Evolutionary conservation across 2,888 invertebrate genomes (phyloP).

Genomic region (Ypsolopha scabrella): DNA sequence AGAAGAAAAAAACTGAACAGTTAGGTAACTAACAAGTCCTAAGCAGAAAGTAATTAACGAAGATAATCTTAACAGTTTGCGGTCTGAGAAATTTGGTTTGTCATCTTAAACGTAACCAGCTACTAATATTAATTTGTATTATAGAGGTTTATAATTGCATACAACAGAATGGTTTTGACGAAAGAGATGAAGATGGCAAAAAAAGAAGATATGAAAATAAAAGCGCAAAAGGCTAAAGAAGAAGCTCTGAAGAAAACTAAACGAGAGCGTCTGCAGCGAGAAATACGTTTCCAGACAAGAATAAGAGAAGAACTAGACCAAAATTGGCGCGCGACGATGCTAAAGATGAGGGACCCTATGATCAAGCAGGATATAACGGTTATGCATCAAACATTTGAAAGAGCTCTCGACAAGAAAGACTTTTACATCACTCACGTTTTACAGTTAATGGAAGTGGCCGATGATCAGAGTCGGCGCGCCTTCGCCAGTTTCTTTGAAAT

Average conservation of each 20-base stretch:
- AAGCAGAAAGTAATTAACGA: too few relatives aligned
- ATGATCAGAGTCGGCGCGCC: slow-evolving; percentile 73
- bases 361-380: slow-evolving; percentile 49
- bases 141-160: neutral
- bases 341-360: slow-evolving; percentile 51
- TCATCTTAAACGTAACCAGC: too few relatives aligned
- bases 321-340: slow-evolving; percentile 45
- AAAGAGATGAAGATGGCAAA: slow-evolving; percentile 48
- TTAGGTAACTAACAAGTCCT: too few relatives aligned
- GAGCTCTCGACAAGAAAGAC: slow-evolving; percentile 70
- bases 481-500: slow-evolving; percentile 73
- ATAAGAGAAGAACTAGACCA: slow-evolving; percentile 39
- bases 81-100: too few relatives aligned
- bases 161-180: slow-evolving; percentile 13
- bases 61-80: too few relatives aligned
- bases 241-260: slow-evolving; percentile 35
- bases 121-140: too few relatives aligned
- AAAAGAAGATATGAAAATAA: slow-evolving; percentile 43
- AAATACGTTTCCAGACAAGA: slow-evolving; percentile 35
- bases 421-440: slow-evolving; percentile 67
- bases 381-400: slow-evolving; percentile 63
- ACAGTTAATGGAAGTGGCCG: slow-evolving; percentile 70
- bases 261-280: slow-evolving; percentile 40
- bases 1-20: too few relatives aligned
- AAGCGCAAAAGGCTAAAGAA: slow-evolving; percentile 31